Conservation (phyloP, 2,797 vertebrate species). For the Aplochiton taeniatus region DNA sequence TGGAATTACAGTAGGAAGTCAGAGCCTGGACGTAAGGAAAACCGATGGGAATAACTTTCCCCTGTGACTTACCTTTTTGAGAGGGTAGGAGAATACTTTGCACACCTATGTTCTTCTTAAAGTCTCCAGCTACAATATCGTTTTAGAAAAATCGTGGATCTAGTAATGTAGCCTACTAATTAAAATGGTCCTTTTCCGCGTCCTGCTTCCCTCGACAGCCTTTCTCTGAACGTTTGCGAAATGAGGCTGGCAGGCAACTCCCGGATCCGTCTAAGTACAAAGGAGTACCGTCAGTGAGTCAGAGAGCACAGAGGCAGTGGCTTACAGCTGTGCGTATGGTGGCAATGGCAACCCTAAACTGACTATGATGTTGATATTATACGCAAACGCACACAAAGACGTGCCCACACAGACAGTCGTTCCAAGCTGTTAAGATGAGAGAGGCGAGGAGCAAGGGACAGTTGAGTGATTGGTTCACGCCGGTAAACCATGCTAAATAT, state of each 20-base stretch:
- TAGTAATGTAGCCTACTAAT: constrained; percentile 9
- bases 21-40: neutral
- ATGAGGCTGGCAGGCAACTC: constrained; percentile 24
- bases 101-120: constrained; percentile 16
- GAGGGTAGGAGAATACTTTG: constrained; percentile 16
- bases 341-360: constrained; percentile 5
- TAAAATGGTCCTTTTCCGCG: neutral
- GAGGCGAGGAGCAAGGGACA: neutral
- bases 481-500: no score
- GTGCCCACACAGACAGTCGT: neutral
- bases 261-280: constrained; percentile 47
- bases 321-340: neutral
- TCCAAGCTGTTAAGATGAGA: neutral
- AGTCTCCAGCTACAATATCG: neutral
- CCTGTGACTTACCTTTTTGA: constrained; percentile 7
- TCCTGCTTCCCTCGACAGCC: constrained; percentile 11
- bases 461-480: no score
- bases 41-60: constrained; percentile 1
- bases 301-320: neutral
- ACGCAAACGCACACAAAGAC: neutral
- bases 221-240: neutral
- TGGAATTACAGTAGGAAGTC: no score
- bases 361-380: neutral
- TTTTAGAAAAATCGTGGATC: neutral
- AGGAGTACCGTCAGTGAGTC: constrained; percentile 12